Base-by-base conservation (phyloP, 1,140 invertebrate genomes). In the Adelges cooleyi region DNA sequence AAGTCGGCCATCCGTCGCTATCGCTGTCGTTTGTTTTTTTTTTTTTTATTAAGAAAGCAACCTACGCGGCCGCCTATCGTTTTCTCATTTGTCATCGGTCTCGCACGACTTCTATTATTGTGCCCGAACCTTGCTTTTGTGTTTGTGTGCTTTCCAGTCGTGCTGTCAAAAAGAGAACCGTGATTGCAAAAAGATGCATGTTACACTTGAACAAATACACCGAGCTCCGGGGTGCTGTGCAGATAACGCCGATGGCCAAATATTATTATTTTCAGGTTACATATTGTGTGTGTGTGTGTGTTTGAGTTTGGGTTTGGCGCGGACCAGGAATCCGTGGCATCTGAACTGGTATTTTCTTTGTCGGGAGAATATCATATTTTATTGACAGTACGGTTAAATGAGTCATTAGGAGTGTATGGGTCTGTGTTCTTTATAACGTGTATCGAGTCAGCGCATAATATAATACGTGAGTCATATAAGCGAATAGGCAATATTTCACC, bases 71-170 rank as follows among this genome's bases (percentile, higher is more conserved):
- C 18, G 33, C 20, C 23, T 42, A 59, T 59, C 53, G 53, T 59
- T 59, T 44, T 59, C 22, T 44, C 20, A 59, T 59, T 59, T 59
- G 53, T 59, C 53, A 44, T 44, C 53, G 53, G 53, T 59, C 53
- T 44, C 53, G 53, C 53, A 59, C 53, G 53, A 59, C 53, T 44
- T 59, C 40, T 27, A 33, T 46, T 17, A 33, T 29, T 29, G 27
- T 49, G 9, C 17, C 54, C 40, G 20, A 59, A 59, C 25, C 40
- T n/a, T n/a, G 9, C 23, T 56, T 56, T 56, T 27, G 38, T 56
- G 25, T 59, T 3, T 8, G 8, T 52, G 29, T 53, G 36, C 53
- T 56, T 44, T 56, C 53, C 13, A 42, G 52, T 56, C 53, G 53
- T 56, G 53, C 36, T 53, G 20, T 23, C 51, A 48, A 48, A n/a